A percentile compares a stretch with the other conserved stretches of the same genome.
Conservation (phyloP, 2,113 vertebrate genomes). For the Engystomops pustulosus region DNA sequence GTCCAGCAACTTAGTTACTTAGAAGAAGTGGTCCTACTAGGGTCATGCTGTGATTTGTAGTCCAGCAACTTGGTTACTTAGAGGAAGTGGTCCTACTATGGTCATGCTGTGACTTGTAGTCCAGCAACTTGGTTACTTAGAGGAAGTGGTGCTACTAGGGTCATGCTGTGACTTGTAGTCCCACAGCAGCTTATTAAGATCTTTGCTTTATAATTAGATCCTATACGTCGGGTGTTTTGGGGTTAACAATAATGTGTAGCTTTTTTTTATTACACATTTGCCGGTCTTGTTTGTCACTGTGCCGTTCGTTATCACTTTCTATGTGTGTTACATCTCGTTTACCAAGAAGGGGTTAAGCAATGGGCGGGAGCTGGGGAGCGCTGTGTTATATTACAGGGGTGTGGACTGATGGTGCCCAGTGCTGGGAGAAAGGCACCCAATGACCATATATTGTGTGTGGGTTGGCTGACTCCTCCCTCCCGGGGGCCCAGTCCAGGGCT, state of each 20-base stretch:
- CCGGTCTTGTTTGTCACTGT: not conserved
- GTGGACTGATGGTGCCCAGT: slow-evolving; percentile 48
- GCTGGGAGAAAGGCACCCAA: slow-evolving; percentile 43
- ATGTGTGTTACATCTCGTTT: not conserved
- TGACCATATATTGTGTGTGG: slow-evolving; percentile 54
- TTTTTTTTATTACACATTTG: not conserved
- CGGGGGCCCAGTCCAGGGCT: not conserved
- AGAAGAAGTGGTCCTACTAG: too few species aligned
- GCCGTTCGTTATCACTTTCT: not conserved
- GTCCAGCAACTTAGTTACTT: too few species aligned
- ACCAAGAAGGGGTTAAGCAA: slow-evolving; percentile 23
- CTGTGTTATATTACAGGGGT: slow-evolving; percentile 8
- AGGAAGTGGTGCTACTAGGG: too few species aligned
- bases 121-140: not conserved
- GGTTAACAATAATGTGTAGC: too few species aligned
- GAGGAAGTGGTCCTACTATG: too few species aligned
- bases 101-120: not conserved
- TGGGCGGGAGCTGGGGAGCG: slow-evolving; percentile 6
- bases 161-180: not conserved
- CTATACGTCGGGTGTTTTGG: too few species aligned
- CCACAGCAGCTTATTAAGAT: too few species aligned
- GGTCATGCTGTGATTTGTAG: not conserved
- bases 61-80: too few species aligned
- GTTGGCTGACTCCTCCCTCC: not conserved
- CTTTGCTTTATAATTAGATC: not conserved